These are phyloP conservation scores for Achroia grisella DNA, from an alignment of 1,140 invertebrate genomes.

Conservation along the genomic window DNA sequence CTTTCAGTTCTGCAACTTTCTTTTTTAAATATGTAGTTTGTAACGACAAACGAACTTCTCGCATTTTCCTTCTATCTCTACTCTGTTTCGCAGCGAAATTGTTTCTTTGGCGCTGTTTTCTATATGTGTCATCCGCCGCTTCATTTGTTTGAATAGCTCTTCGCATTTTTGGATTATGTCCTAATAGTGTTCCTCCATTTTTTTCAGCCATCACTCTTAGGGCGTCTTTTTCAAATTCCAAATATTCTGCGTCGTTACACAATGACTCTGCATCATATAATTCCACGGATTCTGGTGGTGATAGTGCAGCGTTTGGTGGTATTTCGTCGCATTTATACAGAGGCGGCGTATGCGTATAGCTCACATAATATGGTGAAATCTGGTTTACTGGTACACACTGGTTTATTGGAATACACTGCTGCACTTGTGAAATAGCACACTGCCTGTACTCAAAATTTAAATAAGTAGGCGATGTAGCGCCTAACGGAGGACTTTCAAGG, in stretches of 20 bases:
- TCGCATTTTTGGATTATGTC: slow-evolving; percentile 40
- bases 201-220: slow-evolving; percentile 37
- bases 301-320: no score
- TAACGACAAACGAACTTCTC: slow-evolving; percentile 95
- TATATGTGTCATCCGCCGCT: slow-evolving; percentile 83
- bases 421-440: no score
- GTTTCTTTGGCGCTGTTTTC: slow-evolving; percentile 91
- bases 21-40: slow-evolving; percentile 79
- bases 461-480: no score
- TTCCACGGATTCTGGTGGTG: no score
- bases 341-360: no score
- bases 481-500: no score
- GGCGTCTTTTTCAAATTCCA: slow-evolving; percentile 30
- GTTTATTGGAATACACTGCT: no score
- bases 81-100: slow-evolving; percentile 97
- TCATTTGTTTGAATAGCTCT: slow-evolving; percentile 67
- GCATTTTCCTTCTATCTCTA: slow-evolving; percentile 88
- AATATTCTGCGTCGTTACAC: slow-evolving; percentile 21
- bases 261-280: slow-evolving; percentile 12
- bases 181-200: slow-evolving; percentile 35
- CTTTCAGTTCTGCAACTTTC: slow-evolving; percentile 19
- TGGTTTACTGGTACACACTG: no score
- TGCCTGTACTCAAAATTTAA: no score
- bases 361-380: no score
- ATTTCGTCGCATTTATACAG: no score